Percentiles rank a stretch among this genome's conserved stretches.
Conservation (phyloP, 2,797 vertebrate genomes). For the Tenualosa thibaudeaui region DNA sequence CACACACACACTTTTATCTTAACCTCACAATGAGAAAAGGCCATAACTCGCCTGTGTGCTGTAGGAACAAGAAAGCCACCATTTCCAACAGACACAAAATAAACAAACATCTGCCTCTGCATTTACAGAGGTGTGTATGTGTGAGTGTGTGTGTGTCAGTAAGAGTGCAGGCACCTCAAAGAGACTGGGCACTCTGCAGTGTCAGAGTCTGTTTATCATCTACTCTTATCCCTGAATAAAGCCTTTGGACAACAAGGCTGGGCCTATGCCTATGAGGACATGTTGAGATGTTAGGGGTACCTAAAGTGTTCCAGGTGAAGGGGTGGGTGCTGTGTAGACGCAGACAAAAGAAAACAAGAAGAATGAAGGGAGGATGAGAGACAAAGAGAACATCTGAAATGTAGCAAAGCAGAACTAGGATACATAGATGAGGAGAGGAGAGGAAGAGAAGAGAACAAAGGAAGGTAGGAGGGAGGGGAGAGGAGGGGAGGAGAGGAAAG, state of each 20-base stretch:
- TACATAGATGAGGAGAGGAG: background rate
- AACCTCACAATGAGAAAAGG: background rate
- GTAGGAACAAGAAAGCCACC: background rate
- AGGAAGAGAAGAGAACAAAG: background rate
- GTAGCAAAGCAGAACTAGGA: background rate
- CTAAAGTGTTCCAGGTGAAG: too few species aligned
- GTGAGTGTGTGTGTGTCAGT: background rate
- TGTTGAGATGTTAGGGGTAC: too few species aligned
- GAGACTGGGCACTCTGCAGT: too few species aligned
- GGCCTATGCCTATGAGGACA: too few species aligned
- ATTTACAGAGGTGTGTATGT: background rate
- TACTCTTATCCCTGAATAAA: background rate
- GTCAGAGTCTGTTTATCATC: background rate
- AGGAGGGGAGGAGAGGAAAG: background rate
- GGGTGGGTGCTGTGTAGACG: background rate
- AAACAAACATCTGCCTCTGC: background rate
- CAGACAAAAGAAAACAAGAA: too few species aligned
- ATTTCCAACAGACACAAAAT: background rate
- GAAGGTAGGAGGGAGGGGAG: background rate
- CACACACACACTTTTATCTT: background rate
- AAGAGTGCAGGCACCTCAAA: too few species aligned
- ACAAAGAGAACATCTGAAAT: too few species aligned
- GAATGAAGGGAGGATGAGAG: too few species aligned
- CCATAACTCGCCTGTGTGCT: background rate
- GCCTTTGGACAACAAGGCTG: background rate